Percentiles rank a stretch among this genome's conserved stretches.
phyloP scores from a whole-genome alignment of 1,140 invertebrate species.

The Cydia amplana region DNA sequence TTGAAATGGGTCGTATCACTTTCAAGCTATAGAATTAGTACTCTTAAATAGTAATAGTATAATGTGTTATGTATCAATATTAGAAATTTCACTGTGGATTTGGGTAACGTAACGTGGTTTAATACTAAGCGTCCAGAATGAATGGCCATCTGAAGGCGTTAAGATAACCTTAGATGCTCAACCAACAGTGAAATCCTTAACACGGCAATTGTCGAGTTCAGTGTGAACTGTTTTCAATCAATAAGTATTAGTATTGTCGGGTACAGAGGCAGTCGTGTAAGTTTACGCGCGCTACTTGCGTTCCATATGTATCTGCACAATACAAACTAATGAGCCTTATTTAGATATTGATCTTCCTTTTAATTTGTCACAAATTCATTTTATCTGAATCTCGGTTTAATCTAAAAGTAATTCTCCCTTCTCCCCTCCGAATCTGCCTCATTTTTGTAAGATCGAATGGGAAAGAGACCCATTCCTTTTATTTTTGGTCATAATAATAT shows the following conservation, averaged over 20 bases:
- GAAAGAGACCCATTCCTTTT: not conserved
- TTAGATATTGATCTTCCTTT: not conserved
- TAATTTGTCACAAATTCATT: constrained; percentile 7
- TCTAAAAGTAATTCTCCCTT: not conserved
- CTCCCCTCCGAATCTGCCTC: not conserved
- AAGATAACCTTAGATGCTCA: not conserved
- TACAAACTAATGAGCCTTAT: not conserved
- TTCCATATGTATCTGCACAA: not conserved
- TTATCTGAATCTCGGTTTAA: not conserved
- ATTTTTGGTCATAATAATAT: not conserved
- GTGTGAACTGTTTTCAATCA: not conserved
- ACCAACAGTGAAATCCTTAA: not conserved
- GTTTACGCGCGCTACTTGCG: not conserved
- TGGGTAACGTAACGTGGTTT: not conserved
- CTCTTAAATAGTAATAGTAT: not conserved
- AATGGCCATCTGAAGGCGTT: not conserved
- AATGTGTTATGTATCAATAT: not conserved
- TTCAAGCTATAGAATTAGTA: not conserved
- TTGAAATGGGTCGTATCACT: not conserved
- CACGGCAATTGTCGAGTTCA: not conserved
- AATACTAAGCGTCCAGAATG: not conserved
- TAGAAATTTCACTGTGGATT: constrained; percentile 2
- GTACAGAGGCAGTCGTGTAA: not conserved
- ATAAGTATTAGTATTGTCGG: not conserved
- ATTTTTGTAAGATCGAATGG: not conserved